A percentile compares a stretch with the other conserved stretches of the same genome.
Conservation (phyloP, 2,888 invertebrate species). For the Ferdinandea cuprea region DNA sequence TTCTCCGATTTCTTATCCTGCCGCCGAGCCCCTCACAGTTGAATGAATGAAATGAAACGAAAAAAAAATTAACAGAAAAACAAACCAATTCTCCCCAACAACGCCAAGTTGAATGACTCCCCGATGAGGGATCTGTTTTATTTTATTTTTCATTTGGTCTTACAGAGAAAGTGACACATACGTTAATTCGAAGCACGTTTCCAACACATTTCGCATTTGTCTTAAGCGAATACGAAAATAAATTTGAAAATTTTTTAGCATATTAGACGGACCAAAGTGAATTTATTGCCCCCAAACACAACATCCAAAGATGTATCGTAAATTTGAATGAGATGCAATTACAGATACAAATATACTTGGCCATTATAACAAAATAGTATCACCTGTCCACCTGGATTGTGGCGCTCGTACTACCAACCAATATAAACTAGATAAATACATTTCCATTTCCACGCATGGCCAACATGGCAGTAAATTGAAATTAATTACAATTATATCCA, state of each 20-base stretch:
- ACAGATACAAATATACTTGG: constrained; percentile 4
- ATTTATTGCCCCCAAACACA: constrained; percentile 55
- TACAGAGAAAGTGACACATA: constrained; percentile 54
- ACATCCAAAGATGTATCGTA: constrained; percentile 35
- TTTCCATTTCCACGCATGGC: constrained; percentile 48
- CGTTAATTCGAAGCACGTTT: constrained; percentile 39
- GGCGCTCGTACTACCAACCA: background rate
- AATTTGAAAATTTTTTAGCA: constrained; percentile 42
- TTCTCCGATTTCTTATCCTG: constrained; percentile 40
- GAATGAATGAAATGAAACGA: constrained; percentile 7
- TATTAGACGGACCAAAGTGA: constrained; percentile 22
- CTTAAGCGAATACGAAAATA: constrained; percentile 5
- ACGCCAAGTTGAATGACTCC: constrained; percentile 58
- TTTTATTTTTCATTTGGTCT: background rate
- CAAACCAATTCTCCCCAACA: constrained; percentile 33
- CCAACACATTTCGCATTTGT: constrained; percentile 31
- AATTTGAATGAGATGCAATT: constrained; percentile 49
- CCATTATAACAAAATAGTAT: constrained; percentile 22
- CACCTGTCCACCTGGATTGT: constrained; percentile 39
- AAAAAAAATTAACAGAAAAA: constrained; percentile 20
- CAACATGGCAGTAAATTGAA: constrained; percentile 49
- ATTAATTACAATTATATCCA: constrained; percentile 63
- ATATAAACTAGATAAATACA: constrained; percentile 10
- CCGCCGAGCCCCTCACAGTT: constrained; percentile 7
- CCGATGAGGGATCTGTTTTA: constrained; percentile 14